Evolutionary conservation across 1,140 invertebrate genomes (phyloP).

Genomic region (Spodoptera frugiperda): DNA sequence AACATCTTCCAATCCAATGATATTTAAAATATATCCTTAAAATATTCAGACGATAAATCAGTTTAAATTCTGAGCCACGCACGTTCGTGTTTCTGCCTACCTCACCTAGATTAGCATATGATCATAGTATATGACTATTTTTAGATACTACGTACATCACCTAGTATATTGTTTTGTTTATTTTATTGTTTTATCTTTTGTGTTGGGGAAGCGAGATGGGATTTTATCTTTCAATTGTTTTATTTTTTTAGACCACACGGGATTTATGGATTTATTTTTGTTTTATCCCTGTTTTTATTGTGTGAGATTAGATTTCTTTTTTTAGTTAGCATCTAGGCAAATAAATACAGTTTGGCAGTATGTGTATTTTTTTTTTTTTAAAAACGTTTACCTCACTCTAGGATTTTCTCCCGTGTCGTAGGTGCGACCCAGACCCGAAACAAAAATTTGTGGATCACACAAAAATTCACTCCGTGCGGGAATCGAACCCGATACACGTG

Average conservation of each 20-base stretch:
- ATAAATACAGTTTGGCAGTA: too few relatives aligned
- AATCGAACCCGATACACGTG: too few relatives aligned
- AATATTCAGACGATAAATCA: constrained; percentile 9
- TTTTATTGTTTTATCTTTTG: constrained; percentile 37
- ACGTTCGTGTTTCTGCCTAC: constrained; percentile 34
- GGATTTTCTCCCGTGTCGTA: too few relatives aligned
- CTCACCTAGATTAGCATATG: constrained; percentile 30
- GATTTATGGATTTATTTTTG: not conserved
- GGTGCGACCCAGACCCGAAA: too few relatives aligned
- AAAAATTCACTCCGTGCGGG: too few relatives aligned
- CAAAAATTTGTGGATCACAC: too few relatives aligned
- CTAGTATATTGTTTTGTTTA: constrained; percentile 21
- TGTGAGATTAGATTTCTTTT: too few relatives aligned
- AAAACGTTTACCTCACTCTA: too few relatives aligned
- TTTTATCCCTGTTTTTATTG: not conserved
- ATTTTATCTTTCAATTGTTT: not conserved
- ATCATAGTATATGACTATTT: constrained; percentile 24
- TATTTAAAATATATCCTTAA: not conserved
- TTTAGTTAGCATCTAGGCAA: too few relatives aligned
- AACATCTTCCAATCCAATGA: too few relatives aligned
- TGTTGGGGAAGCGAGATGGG: not conserved
- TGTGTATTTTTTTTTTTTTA: too few relatives aligned
- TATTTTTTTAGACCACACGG: not conserved
- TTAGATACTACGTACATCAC: not conserved
- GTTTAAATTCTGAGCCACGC: constrained; percentile 43